Conservation (phyloP, 2,797 vertebrate genomes). For the Gymnocypris eckloni region DNA sequence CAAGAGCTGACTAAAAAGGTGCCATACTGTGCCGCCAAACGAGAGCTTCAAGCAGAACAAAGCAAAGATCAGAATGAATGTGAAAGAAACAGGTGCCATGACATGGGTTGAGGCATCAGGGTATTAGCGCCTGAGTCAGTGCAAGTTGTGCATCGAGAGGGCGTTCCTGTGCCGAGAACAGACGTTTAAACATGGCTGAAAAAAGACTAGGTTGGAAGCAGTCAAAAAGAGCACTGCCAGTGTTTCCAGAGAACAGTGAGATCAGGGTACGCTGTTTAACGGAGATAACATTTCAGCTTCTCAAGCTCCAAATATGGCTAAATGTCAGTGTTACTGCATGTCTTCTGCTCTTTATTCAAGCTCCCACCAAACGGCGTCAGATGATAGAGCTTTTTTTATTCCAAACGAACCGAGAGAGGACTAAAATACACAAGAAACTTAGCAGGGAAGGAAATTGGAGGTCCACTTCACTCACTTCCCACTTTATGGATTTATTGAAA, state of each 20-base stretch:
- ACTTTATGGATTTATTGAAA: constrained; percentile 62
- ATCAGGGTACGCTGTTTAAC: constrained; percentile 29
- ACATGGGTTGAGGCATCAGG: constrained; percentile 12
- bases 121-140: constrained; percentile 15
- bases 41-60: constrained; percentile 38
- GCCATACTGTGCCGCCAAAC: not conserved
- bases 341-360: constrained; percentile 24
- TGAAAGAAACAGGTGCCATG: constrained; percentile 36
- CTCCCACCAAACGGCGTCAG: constrained; percentile 14
- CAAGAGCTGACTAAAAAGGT: constrained; percentile 45
- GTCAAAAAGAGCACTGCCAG: constrained; percentile 24
- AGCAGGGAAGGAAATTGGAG: constrained; percentile 34
- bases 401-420: constrained; percentile 16
- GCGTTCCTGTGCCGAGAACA: constrained; percentile 3
- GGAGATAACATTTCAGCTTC: constrained; percentile 52
- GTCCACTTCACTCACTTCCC: constrained; percentile 39
- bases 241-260: constrained; percentile 34
- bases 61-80: constrained; percentile 26
- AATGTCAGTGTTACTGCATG: constrained; percentile 34
- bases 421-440: constrained; percentile 47
- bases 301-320: constrained; percentile 40
- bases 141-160: not conserved
- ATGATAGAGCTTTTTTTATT: constrained; percentile 25
- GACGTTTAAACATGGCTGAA: not conserved
- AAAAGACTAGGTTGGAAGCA: constrained; percentile 26